Base-by-base conservation (phyloP, 1,140 invertebrate genomes). In the Anastatus disparis region DNA sequence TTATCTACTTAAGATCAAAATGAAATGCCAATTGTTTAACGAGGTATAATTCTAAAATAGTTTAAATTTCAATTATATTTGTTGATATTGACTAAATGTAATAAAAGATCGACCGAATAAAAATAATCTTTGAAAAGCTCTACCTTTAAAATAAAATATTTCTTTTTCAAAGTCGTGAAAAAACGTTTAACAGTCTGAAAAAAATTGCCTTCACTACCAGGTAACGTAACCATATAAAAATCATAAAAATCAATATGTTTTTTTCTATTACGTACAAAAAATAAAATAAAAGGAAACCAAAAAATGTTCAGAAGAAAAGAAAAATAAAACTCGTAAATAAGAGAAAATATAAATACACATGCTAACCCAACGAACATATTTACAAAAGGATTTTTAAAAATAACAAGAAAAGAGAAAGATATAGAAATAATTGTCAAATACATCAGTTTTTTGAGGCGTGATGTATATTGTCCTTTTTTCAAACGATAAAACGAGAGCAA, bases 391-490 rank as follows among this genome's bases (percentile, higher is more conserved):
- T 15, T 48, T 62, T 61, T 61, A 61, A 55, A 55, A 15, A 27
- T 10, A 55, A 35, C 27, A 55, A 55, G 31, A 55, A 55, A 10
- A 20, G 7, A 55, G 22, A 26, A 53, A 3, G 3, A 53, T 29
- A 53, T 12, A 10, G 10, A 10, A 10, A 35, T 4, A 35, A 35
- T 35, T n/a, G 31, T 4, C 10, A 10, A 10, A 35, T 35, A 10
- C 4, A 35, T 35, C 4, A 10, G 31, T 35, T 35, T n/a, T n/a
- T n/a, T n/a, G n/a, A n/a, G n/a, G n/a, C 27, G 24, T 24, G 17
- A 40, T 40, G 29, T 35, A 31, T 64, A 64, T 64, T 31, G 61
- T 50, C 61, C n/a, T n/a, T n/a, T n/a, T n/a, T n/a, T n/a, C n/a
- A 64, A 44, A 52, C 27, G 31, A 52, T 27, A 35, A 13, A 31